Base-by-base conservation (phyloP, 2,113 vertebrate genomes). In the Callipepla squamata region DNA sequence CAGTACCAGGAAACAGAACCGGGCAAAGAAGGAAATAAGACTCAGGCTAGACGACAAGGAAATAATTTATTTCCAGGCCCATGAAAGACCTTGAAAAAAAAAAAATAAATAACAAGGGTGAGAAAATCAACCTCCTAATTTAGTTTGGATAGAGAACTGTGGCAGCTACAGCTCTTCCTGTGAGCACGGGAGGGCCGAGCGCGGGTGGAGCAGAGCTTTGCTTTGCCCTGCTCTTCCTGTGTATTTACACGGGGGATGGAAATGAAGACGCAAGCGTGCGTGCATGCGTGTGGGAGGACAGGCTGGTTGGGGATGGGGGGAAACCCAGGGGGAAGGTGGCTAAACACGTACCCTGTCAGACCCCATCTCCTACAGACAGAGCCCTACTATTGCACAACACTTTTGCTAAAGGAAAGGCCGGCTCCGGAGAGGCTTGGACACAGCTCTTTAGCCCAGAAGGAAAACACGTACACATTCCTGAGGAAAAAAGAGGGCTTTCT, bases 11-110 rank as follows among this genome's bases (percentile, higher is more conserved):
- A 57, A 78, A 83, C 1, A 2, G 58, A 81, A 34, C 48, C 26
- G 34, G 19, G 48, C 19, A 8, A 82, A 72, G 81, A 69, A 42
- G 13, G 48, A 76, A 58, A 1, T 23, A 65, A 51, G 40, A 90
- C 82, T 62, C 90, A 45, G 10, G 32, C 51, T 55, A 80, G 93
- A 95, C 23, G 80, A 96, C 87, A 95, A 97, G 94, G 95, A 96
- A 96, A 96, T 92, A 59, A 75, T 97, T 97, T 97, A 97, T 96
- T 97, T 89, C 94, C 95, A 87, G 93, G 89, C 80, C 95, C 92
- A 58, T 80, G 92, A 96, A 92, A 95, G 95, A 95, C 96, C 95
- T 90, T 94, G 94, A 90, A 87, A 94, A 73, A 92, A 90, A 87
- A 94, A 73, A 92, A 94, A n/a, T n/a, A n/a, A 36, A 81, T 87